Base-by-base conservation (phyloP, 2,888 invertebrate species). In the Caenorhabditis sp. region DNA sequence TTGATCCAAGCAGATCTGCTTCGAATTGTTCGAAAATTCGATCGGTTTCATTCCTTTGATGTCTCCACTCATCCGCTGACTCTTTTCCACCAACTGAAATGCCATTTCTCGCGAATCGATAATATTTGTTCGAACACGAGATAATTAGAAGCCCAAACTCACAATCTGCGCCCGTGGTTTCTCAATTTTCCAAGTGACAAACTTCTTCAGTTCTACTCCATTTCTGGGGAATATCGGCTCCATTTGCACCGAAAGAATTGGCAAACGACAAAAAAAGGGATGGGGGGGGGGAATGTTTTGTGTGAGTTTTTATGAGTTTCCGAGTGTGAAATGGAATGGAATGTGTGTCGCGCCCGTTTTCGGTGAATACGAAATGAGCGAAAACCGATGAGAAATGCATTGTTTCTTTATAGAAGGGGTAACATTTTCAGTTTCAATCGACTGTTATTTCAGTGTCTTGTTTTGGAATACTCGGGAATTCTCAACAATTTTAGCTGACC, bases 41-140 rank as follows among this genome's bases (percentile, higher is more conserved):
- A 80, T 48, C 8, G 84, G 84, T 5, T 75, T 66, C 63, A 86
- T 77, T 27, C 85, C 84, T 50, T 80, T 78, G 20, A 88, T 78
- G 55, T 88, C 85, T 15, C 87, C 82, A 15, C 72, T 71, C 24
- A 82, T 65, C 30, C 76, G 75, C 15, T 80, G 76, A 22, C 76
- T 66, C 27, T 56, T 71, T 48, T 82, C 82, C 0, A 65, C 50
- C 9, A 68, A 61, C 81, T 81, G 70, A 20, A 79, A 78, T n/a
- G n/a, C n/a, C n/a, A n/a, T n/a, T n/a, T n/a, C n/a, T n/a, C n/a
- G n/a, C n/a, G n/a, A n/a, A n/a, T n/a, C n/a, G n/a, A n/a, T n/a
- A n/a, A n/a, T n/a, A n/a, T n/a, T n/a, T n/a, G n/a, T n/a, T n/a
- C n/a, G n/a, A n/a, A n/a, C n/a, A n/a, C n/a, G n/a, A n/a, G n/a